Conservation (phyloP, 2,113 vertebrate genomes). For the Orientallactaga bullata region DNA sequence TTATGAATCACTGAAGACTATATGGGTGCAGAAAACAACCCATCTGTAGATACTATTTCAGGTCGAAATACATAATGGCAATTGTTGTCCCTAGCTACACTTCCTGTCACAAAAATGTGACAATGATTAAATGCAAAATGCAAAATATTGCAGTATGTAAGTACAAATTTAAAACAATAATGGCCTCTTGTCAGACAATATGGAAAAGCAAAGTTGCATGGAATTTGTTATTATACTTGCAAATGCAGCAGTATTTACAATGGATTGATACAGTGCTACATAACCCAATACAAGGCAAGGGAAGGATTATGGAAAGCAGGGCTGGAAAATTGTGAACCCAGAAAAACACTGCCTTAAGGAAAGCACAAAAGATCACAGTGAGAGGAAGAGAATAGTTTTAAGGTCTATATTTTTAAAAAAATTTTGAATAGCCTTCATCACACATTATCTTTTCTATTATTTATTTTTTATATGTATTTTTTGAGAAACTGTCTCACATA, state of each 20-base stretch:
- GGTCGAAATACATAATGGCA: constrained; percentile 65
- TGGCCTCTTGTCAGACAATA: constrained; percentile 77
- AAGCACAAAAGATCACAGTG: not conserved
- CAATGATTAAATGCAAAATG: constrained; percentile 78
- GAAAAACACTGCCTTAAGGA: constrained; percentile 34
- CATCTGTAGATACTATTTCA: constrained; percentile 54
- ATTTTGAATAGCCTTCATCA: constrained; percentile 5
- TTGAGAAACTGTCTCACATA: not conserved
- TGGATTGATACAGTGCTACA: constrained; percentile 67
- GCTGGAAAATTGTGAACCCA: constrained; percentile 46
- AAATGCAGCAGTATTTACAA: constrained; percentile 79
- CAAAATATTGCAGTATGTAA: constrained; percentile 74
- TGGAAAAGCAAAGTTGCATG: constrained; percentile 54
- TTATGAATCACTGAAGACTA: constrained; percentile 69
- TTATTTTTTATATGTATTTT: not conserved
- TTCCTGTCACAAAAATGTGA: constrained; percentile 69
- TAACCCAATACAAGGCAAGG: constrained; percentile 55
- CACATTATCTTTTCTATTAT: not conserved
- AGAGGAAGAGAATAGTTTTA: constrained; percentile 65
- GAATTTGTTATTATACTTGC: constrained; percentile 74
- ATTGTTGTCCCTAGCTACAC: constrained; percentile 52
- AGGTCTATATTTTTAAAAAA: constrained; percentile 60
- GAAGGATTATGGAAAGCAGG: constrained; percentile 58
- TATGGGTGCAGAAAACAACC: constrained; percentile 40
- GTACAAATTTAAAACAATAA: constrained; percentile 77